Evolutionary conservation across 2,113 vertebrate genomes (phyloP).

Genomic region (Anas platyrhynchos): DNA sequence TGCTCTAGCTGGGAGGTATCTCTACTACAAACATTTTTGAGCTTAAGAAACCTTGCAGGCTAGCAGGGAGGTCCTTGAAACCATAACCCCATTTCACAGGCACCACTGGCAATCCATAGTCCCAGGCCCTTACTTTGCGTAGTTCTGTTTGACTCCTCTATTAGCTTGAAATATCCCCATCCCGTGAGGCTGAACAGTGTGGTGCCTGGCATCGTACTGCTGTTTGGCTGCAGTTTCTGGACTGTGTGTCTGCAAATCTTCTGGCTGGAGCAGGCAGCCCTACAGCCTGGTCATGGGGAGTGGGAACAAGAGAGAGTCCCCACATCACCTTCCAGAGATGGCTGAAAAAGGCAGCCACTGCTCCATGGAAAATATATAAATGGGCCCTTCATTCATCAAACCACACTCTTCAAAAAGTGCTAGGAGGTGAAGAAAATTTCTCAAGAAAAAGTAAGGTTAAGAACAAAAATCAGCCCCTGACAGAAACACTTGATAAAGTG

Average conservation of each 20-base stretch:
- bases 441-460: background rate
- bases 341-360: background rate
- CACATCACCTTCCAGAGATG: background rate
- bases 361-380: background rate
- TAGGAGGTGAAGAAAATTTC: background rate
- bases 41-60: background rate
- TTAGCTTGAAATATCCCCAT: background rate
- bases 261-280: background rate
- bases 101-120: background rate
- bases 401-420: background rate
- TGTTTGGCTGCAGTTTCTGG: background rate
- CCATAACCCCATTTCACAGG: background rate
- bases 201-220: rapidly evolving
- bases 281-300: rapidly evolving
- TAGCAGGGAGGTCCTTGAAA: background rate
- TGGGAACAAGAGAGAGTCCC: background rate
- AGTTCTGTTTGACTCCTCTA: background rate
- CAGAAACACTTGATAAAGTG: background rate
- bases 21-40: background rate
- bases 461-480: background rate
- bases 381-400: background rate
- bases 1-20: background rate
- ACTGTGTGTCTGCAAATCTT: background rate
- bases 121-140: background rate
- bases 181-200: rapidly evolving